These are phyloP conservation scores for Leptobrachium ailaonicum DNA, from an alignment of 2,113 vertebrate species.

Conservation along the genomic window DNA sequence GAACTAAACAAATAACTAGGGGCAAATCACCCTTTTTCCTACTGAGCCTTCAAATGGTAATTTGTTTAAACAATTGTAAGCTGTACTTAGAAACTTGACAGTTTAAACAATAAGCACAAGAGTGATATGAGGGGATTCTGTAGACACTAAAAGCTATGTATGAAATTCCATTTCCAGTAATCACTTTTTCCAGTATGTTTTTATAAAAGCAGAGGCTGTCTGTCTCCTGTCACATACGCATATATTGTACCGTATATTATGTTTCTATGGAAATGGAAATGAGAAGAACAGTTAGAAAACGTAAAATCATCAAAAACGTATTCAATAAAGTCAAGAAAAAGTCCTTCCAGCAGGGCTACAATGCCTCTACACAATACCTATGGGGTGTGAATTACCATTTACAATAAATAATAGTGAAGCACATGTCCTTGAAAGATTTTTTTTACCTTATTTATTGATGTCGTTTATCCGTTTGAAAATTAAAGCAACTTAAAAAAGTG, in stretches of 20 bases:
- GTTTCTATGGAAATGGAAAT: background rate
- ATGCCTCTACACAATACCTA: too few species aligned
- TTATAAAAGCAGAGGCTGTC: background rate
- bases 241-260: background rate
- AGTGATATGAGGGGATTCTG: background rate
- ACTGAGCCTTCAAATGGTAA: background rate
- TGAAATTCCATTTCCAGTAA: background rate
- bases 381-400: too few species aligned
- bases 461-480: too few species aligned
- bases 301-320: background rate
- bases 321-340: background rate
- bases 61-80: constrained; percentile 14
- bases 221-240: background rate
- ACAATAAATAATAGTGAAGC: too few species aligned
- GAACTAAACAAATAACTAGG: background rate
- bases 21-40: background rate
- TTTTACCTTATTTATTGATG: too few species aligned
- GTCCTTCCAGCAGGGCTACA: background rate
- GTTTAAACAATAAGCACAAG: constrained; percentile 8
- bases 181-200: background rate
- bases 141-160: background rate
- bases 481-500: too few species aligned
- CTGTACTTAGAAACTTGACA: constrained; percentile 1
- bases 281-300: background rate
- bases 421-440: too few species aligned